Percentiles rank a stretch among this genome's conserved stretches.
phyloP scores from a whole-genome alignment of 1,140 invertebrate species.

The Capitella teleta region DNA sequence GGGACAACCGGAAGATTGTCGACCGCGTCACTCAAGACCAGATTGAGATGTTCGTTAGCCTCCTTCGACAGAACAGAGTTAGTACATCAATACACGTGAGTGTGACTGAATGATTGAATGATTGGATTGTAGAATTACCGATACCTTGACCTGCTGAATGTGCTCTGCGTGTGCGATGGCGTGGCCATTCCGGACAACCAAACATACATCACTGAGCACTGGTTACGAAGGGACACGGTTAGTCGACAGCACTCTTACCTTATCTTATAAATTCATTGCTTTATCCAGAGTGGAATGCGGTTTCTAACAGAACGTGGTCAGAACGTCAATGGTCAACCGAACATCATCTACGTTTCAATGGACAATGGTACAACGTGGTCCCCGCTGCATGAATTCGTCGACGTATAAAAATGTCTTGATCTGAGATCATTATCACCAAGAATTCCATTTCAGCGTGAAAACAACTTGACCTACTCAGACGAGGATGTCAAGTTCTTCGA shows the following conservation, averaged over 20 bases:
- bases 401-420: constrained; percentile 20
- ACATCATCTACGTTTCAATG: constrained; percentile 30
- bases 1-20: constrained; percentile 40
- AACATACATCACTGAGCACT: constrained; percentile 36
- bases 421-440: neutral
- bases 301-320: constrained; percentile 17
- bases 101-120: neutral
- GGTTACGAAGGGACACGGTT: constrained; percentile 33
- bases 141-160: constrained; percentile 37
- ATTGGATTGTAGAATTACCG: constrained; percentile 30
- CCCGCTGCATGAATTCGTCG: constrained; percentile 28
- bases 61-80: constrained; percentile 33
- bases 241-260: too few relatives aligned
- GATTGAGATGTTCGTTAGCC: constrained; percentile 36
- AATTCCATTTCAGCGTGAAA: neutral
- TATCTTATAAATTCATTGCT: too few relatives aligned
- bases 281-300: too few relatives aligned
- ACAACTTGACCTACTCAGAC: constrained; percentile 14
- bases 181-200: constrained; percentile 41
- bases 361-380: constrained; percentile 27
- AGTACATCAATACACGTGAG: constrained; percentile 1
- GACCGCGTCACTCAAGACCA: constrained; percentile 35
- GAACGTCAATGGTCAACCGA: constrained; percentile 16
- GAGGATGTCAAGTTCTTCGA: constrained; percentile 33
- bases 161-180: constrained; percentile 39